A percentile compares a stretch with the other conserved stretches of the same genome.
These are phyloP conservation scores for Automeris io DNA, from an alignment of 2,888 invertebrate species.

Conservation along the genomic window DNA sequence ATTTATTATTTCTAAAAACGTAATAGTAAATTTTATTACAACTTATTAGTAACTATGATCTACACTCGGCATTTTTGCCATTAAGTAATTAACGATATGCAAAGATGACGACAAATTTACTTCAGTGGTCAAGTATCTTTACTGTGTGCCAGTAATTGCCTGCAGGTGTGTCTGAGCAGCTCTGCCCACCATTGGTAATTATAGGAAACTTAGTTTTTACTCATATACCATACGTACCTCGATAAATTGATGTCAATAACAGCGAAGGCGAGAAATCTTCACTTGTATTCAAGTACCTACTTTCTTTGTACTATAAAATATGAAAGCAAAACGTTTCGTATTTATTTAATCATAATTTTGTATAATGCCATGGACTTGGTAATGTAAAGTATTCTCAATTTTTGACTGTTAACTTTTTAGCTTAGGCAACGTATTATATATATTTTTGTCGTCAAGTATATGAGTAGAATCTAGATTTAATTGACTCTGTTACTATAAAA, in stretches of 20 bases:
- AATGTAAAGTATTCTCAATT: neutral
- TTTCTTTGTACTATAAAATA: slow-evolving; percentile 2
- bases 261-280: neutral
- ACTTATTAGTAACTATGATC: neutral
- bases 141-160: slow-evolving; percentile 46
- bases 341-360: neutral
- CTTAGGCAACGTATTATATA: no score
- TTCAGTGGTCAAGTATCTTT: slow-evolving; percentile 29
- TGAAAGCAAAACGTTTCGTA: neutral
- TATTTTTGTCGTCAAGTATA: no score
- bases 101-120: neutral
- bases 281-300: neutral
- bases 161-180: slow-evolving; percentile 42
- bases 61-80: neutral
- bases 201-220: slow-evolving; percentile 30
- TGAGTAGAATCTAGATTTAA: no score
- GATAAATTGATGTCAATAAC: slow-evolving; percentile 1
- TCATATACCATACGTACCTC: neutral
- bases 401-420: neutral
- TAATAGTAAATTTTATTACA: no score
- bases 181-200: slow-evolving; percentile 29
- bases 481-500: no score
- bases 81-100: neutral
- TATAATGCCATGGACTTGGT: neutral
- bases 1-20: neutral